Percentiles rank a stretch among this genome's conserved stretches.
Conservation (phyloP, 2,888 invertebrate species). For the Notodonta ziczac region DNA sequence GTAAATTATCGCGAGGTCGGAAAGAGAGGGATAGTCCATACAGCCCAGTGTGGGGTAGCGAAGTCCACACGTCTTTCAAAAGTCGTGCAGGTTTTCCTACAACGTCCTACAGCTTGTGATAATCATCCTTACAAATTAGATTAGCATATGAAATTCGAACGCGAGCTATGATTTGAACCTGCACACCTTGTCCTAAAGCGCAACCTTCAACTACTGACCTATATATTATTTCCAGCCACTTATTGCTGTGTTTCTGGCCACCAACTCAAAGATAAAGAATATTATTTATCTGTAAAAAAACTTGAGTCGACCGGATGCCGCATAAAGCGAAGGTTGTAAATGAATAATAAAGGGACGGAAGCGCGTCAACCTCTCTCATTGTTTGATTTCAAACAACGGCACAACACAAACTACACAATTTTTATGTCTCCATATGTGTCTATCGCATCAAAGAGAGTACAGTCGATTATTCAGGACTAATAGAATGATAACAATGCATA, state of each 20-base stretch:
- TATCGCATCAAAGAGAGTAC: conserved; percentile 33
- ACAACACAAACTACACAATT: conserved; percentile 35
- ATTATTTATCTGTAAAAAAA: conserved; percentile 45
- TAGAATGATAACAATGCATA: not conserved
- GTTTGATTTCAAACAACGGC: conserved; percentile 47
- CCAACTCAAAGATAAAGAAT: conserved; percentile 40
- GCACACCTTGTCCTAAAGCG: no score
- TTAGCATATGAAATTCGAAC: no score
- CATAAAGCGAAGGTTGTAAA: conserved; percentile 56
- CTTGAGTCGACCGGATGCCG: conserved; percentile 51
- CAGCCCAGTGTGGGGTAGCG: no score
- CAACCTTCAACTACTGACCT: no score
- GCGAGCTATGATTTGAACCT: no score
- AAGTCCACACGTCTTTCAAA: no score
- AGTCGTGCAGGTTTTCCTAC: no score
- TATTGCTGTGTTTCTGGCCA: conserved; percentile 21
- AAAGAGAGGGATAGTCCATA: no score
- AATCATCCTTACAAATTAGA: not conserved
- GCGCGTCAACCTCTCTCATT: conserved; percentile 55
- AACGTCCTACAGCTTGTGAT: no score
- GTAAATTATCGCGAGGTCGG: no score
- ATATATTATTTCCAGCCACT: not conserved
- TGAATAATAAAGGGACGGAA: conserved; percentile 59
- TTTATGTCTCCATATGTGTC: conserved; percentile 45
- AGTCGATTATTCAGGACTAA: not conserved